These are phyloP conservation scores for Spinus olivaceus DNA, from an alignment of 2,797 vertebrate genomes.

Conservation along the genomic window DNA sequence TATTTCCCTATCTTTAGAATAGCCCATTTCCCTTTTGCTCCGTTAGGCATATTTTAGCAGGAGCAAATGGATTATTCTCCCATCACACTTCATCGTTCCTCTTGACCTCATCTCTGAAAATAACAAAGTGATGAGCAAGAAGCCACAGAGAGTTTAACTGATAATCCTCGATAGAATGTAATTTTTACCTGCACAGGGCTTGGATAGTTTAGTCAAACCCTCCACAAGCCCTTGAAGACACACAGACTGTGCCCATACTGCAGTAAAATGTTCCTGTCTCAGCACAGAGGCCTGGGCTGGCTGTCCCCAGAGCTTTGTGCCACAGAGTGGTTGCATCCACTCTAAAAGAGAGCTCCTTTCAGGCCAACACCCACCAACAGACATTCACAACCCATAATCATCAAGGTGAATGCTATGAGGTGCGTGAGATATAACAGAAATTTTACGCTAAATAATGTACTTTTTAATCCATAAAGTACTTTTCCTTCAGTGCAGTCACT, in stretches of 20 bases:
- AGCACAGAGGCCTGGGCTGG: background rate
- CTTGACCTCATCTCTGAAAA: conserved; percentile 48
- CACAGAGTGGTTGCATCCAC: background rate
- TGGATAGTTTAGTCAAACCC: background rate
- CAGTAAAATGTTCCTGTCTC: background rate
- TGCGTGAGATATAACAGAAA: rapidly evolving
- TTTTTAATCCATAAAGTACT: background rate
- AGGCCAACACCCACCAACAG: background rate
- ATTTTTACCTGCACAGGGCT: background rate
- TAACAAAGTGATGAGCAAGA: conserved; percentile 23
- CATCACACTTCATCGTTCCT: conserved; percentile 29
- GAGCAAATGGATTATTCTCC: conserved; percentile 40
- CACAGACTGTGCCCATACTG: background rate
- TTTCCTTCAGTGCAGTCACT: background rate
- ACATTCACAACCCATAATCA: background rate
- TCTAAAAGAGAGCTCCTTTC: background rate
- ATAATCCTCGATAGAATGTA: background rate
- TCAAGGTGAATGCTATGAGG: background rate
- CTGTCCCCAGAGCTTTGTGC: background rate
- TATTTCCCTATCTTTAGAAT: conserved; percentile 61
- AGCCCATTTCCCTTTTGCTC: conserved; percentile 50
- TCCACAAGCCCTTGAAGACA: background rate
- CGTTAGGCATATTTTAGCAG: conserved; percentile 47
- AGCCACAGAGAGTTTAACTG: background rate
- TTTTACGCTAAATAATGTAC: background rate